A percentile compares a stretch with the other conserved stretches of the same genome.
Conservation (phyloP, 1,140 invertebrate species). For the Pseudomyrmex dendroicus region DNA sequence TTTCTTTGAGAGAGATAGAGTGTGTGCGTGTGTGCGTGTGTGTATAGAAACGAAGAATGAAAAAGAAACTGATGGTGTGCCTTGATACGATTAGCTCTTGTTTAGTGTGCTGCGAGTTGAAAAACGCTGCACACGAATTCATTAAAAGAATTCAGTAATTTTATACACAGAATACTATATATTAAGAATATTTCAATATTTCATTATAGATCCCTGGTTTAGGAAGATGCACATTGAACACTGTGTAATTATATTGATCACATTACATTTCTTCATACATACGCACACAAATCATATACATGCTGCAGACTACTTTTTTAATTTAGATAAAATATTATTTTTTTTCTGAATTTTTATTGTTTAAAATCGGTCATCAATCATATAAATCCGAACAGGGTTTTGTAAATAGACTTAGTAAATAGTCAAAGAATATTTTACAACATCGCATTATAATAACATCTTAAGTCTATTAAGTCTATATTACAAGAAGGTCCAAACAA, state of each 20-base stretch:
- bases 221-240: constrained; percentile 21
- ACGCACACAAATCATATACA: not conserved
- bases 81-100: too few species aligned
- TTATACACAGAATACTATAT: constrained; percentile 6
- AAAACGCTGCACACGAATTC: too few species aligned
- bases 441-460: constrained; percentile 35
- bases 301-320: not conserved
- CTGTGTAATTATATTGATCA: constrained; percentile 14
- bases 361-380: constrained; percentile 52
- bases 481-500: constrained; percentile 68
- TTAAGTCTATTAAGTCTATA: constrained; percentile 39
- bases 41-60: too few species aligned
- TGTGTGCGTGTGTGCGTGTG: too few species aligned
- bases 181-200: not conserved
- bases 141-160: not conserved
- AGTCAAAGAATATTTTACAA: constrained; percentile 73
- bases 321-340: not conserved
- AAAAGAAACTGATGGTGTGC: too few species aligned
- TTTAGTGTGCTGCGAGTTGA: too few species aligned
- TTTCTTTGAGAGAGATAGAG: too few species aligned
- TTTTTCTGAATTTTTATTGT: not conserved
- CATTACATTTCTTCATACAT: constrained; percentile 22
- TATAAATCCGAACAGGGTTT: constrained; percentile 64
- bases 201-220: constrained; percentile 27
- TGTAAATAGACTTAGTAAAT: constrained; percentile 71